Conservation (phyloP, 2,113 vertebrate species). For the Eira barbara region DNA sequence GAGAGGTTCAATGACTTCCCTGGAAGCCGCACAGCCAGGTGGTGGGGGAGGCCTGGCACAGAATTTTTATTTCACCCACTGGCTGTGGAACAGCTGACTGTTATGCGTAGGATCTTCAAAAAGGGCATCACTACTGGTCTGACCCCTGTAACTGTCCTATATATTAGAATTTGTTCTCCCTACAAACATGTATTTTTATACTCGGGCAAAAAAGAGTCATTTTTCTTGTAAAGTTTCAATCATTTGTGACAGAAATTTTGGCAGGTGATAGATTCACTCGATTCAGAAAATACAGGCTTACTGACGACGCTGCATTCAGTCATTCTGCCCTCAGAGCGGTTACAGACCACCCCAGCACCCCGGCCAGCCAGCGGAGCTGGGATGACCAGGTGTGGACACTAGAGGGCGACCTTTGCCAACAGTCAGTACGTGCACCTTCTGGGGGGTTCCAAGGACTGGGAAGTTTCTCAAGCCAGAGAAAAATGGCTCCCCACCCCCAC, state of each 20-base stretch:
- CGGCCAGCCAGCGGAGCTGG: background rate
- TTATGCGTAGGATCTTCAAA: background rate
- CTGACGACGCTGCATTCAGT: background rate
- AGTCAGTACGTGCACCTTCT: background rate
- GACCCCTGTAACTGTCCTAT: background rate
- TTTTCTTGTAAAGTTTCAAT: background rate
- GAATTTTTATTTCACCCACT: background rate
- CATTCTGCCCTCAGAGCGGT: no score
- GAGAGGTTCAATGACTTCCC: background rate
- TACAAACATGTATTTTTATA: background rate
- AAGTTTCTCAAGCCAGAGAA: background rate
- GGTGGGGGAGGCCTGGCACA: background rate
- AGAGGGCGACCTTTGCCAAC: constrained; percentile 49
- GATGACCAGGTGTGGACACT: background rate
- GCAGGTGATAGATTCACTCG: background rate
- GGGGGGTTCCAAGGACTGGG: background rate
- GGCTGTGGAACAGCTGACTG: background rate
- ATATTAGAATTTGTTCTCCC: background rate
- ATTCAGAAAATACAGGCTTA: background rate
- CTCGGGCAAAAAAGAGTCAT: background rate
- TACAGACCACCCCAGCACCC: rapidly evolving
- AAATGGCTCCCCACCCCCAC: background rate
- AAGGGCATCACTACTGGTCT: background rate
- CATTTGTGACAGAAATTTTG: background rate
- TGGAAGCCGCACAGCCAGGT: background rate